These are phyloP conservation scores for Metacarcinus magister DNA, from an alignment of 2,888 invertebrate genomes.

Conservation along the genomic window DNA sequence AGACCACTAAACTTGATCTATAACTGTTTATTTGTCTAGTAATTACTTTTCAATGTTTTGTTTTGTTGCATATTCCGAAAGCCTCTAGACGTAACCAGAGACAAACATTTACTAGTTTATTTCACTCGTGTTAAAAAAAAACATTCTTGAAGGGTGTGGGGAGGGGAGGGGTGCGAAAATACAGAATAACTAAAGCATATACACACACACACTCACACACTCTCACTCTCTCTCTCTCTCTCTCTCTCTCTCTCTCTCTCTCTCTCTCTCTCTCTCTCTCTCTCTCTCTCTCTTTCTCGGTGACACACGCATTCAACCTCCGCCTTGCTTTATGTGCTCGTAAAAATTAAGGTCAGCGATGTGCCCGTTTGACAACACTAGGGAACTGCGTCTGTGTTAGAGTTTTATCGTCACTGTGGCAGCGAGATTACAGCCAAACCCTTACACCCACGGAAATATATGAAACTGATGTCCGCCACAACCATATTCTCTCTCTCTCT, in stretches of 20 bases:
- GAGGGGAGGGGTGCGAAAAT: no score
- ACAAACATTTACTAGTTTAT: no score
- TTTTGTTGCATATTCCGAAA: no score
- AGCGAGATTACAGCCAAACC: not conserved
- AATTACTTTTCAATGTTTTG: no score
- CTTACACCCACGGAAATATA: not conserved
- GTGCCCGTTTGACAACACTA: not conserved
- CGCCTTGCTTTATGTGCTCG: constrained; percentile 37
- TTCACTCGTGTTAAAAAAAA: no score
- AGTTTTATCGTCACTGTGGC: not conserved
- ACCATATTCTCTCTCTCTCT: constrained; percentile 26
- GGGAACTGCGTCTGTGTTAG: not conserved
- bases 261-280: constrained; percentile 18
- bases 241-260: not conserved
- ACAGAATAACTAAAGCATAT: no score
- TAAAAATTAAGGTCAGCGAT: not conserved
- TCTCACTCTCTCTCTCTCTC: no score
- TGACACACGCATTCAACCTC: not conserved
- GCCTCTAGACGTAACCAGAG: no score
- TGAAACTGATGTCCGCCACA: not conserved
- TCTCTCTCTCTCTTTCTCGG: not conserved
- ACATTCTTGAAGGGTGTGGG: no score
- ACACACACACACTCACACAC: no score
- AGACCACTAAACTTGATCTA: no score
- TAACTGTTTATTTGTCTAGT: no score